Evolutionary conservation across 1,140 invertebrate genomes (phyloP).

Genomic region (Apis cerana): DNA sequence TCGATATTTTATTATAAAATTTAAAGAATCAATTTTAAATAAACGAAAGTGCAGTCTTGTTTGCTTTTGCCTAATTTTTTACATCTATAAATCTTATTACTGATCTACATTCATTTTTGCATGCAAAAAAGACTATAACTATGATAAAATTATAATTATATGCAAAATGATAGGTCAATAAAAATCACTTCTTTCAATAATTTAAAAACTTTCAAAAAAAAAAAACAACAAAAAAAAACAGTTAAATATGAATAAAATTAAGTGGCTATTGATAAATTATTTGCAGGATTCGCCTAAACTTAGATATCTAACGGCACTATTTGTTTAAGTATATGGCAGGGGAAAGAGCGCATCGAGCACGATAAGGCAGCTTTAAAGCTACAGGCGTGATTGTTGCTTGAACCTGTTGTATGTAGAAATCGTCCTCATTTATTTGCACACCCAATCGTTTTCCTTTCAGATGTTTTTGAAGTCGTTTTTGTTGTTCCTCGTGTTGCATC

Average conservation of each 20-base stretch:
- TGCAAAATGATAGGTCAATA: neutral
- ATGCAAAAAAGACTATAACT: neutral
- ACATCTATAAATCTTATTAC: neutral
- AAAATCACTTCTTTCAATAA: neutral
- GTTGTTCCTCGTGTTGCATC: slow-evolving; percentile 75
- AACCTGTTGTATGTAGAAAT: slow-evolving; percentile 76
- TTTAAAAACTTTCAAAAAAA: neutral
- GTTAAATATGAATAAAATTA: neutral
- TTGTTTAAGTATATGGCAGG: slow-evolving; percentile 2
- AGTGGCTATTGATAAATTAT: neutral
- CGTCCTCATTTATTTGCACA: slow-evolving; percentile 72
- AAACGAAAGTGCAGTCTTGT: slow-evolving; percentile 1
- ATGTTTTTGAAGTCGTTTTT: slow-evolving; percentile 71
- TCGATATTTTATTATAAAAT: neutral
- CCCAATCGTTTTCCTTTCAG: slow-evolving; percentile 71
- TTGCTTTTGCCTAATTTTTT: neutral
- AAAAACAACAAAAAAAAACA: neutral
- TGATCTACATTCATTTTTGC: neutral
- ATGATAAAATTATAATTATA: neutral
- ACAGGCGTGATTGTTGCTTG: slow-evolving; percentile 39
- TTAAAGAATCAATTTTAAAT: neutral
- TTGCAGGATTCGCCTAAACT: slow-evolving; percentile 12
- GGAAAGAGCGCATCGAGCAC: neutral
- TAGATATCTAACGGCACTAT: neutral
- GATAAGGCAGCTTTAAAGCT: slow-evolving; percentile 40